Evolutionary conservation across 2,797 vertebrate species (phyloP), one percentile per base, ranked within the genome.

Genomic region (Brotula barbata): DNA sequence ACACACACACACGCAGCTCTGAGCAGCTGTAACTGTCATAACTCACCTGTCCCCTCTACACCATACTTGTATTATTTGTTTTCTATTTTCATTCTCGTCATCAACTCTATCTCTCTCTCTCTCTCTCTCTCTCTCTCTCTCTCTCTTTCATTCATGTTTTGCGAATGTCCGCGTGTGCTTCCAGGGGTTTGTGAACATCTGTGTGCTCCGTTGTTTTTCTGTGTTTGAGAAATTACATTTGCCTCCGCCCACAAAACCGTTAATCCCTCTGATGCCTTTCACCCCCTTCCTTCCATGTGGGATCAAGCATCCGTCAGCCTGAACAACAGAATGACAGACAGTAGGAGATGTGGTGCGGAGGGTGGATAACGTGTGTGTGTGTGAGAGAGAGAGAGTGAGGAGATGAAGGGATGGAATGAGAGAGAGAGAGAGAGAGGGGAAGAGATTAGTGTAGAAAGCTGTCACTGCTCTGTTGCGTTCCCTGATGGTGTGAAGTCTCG

Each of bases 241-340:
- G 81, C 92, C 92, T 92, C 90, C 93, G 91, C 93, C 94, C 89
- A 92, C 90, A 81, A 79, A 91, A 93, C 91, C 89, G 87, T 90
- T 94, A 96, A 94, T 94, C 94, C 93, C 92, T 84, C 90, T 94
- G 92, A 93, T 92, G 93, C 91, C 91, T 42, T 14, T 46, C 20
- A 34, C 40, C 19, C 55, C 16, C 11, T 42, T 16, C 19, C 31
- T 22, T 8, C 39, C 22, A 53, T 82, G 80, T 80, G 80, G 83
- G 81, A 87, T 88, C 82, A 85, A 78, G 68, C 72, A 61, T 77
- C 71, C 67, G 72, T 82, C 78, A 74, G 75, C 72, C 78, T 79
- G 81, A 83, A 69, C 79, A 83, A 78, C 53, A 47, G 39, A 51
- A 15, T 66, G 53, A 51, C 83, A 71, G 82, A 83, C 78, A 85